Conservation (phyloP, 2,888 invertebrate species). For the Nemurella pictetii region DNA sequence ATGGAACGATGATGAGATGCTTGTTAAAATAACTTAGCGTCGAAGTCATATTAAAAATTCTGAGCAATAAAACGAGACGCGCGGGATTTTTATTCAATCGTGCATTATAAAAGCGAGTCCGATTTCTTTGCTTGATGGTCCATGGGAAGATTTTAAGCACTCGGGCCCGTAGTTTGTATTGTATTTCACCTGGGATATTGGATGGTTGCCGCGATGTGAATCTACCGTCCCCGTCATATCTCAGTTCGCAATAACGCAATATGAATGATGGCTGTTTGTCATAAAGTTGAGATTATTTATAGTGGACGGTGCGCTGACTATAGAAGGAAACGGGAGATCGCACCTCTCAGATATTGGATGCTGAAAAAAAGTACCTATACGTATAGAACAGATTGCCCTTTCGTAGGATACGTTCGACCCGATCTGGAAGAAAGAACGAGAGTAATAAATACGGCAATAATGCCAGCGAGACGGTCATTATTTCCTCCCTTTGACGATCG, state of each 20-base stretch:
- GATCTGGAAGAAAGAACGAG: not conserved
- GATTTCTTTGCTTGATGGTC: not conserved
- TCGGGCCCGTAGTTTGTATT: not conserved
- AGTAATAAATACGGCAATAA: conserved; percentile 7
- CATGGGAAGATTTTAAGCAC: conserved; percentile 3
- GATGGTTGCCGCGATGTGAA: not conserved
- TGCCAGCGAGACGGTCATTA: conserved; percentile 21
- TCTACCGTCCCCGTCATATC: not conserved
- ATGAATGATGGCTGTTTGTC: conserved; percentile 21
- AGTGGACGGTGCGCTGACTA: not conserved
- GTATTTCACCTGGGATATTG: conserved; percentile 15
- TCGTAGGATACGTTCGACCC: not conserved
- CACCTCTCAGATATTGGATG: not conserved
- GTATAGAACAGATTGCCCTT: not conserved
- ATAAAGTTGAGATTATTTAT: conserved; percentile 17
- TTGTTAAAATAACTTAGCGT: conserved; percentile 33
- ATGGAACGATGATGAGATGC: not conserved
- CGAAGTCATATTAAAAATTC: conserved; percentile 36
- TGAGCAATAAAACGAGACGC: conserved; percentile 28
- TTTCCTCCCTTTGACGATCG: conserved; percentile 1
- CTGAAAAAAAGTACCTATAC: not conserved
- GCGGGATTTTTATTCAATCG: not conserved
- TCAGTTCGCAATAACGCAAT: conserved; percentile 16
- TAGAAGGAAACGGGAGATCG: not conserved
- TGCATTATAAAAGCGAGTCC: not conserved